phyloP scores from a whole-genome alignment of 1,140 invertebrate species.

The Conopomorpha cramerella region DNA sequence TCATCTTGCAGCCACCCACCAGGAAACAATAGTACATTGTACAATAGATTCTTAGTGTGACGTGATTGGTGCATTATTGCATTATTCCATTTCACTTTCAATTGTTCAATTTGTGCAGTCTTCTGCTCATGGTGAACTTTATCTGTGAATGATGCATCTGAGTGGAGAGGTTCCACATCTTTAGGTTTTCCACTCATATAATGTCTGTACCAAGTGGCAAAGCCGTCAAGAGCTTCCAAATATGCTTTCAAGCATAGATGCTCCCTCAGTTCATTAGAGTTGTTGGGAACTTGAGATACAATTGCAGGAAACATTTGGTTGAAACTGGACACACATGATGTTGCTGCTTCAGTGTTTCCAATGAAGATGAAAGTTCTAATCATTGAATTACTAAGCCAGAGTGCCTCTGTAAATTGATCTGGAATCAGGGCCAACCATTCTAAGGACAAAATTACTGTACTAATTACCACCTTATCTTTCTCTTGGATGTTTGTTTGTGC shows the following conservation, averaged over 20 bases:
- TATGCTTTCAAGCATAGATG: conserved; percentile 80
- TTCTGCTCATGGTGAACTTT: conserved; percentile 86
- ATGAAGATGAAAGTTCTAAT: conserved; percentile 75
- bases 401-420: conserved; percentile 76
- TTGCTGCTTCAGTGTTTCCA: conserved; percentile 51
- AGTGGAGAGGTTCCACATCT: conserved; percentile 61
- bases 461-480: conserved; percentile 64
- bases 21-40: conserved; percentile 88
- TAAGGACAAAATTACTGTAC: conserved; percentile 75
- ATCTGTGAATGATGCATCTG: conserved; percentile 79
- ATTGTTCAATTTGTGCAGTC: conserved; percentile 75
- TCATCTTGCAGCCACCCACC: conserved; percentile 88
- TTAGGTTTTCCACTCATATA: conserved; percentile 79
- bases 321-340: conserved; percentile 61
- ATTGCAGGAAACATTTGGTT: conserved; percentile 40
- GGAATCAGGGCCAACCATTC: conserved; percentile 87
- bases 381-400: conserved; percentile 88
- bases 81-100: conserved; percentile 77
- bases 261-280: conserved; percentile 69
- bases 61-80: conserved; percentile 40
- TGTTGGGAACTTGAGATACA: conserved; percentile 29
- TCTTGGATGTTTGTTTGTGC: conserved; percentile 42
- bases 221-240: conserved; percentile 83
- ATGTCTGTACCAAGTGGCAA: conserved; percentile 86
- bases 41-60: conserved; percentile 75